A percentile compares a stretch with the other conserved stretches of the same genome.
These are phyloP conservation scores for Thunnus albacares DNA, from an alignment of 2,797 vertebrate genomes.

Conservation along the genomic window DNA sequence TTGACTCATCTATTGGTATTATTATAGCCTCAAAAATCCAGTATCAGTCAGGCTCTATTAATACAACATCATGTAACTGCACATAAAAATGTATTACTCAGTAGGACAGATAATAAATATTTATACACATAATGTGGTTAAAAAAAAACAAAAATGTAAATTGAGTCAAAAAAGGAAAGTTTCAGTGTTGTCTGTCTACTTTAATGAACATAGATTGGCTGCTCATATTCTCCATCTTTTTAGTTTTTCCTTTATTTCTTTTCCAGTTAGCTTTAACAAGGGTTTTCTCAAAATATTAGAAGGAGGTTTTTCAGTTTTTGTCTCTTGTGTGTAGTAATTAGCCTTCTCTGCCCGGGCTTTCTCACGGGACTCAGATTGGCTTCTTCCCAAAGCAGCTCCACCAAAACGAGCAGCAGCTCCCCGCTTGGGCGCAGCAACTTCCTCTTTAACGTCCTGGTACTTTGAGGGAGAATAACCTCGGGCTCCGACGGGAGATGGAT, in stretches of 20 bases:
- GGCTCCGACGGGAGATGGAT: not conserved
- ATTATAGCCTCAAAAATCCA: not conserved
- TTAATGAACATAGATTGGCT: not conserved
- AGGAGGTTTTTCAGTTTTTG: too few species aligned
- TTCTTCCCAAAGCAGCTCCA: not conserved
- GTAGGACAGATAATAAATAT: not conserved
- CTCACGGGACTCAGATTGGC: not conserved
- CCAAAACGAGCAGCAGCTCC: rapidly evolving
- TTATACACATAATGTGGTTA: too few species aligned
- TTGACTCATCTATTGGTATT: too few species aligned
- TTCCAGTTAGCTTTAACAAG: too few species aligned
- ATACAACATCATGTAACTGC: not conserved
- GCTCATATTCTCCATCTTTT: rapidly evolving
- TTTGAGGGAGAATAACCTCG: conserved; percentile 19
- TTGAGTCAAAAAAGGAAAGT: not conserved
- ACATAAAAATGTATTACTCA: not conserved
- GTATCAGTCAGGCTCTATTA: too few species aligned
- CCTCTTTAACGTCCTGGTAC: conserved; percentile 4
- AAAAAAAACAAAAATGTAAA: not conserved
- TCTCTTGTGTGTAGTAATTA: rapidly evolving
- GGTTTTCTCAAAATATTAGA: too few species aligned
- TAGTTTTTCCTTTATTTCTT: rapidly evolving
- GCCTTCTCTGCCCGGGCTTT: rapidly evolving
- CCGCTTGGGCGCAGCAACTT: rapidly evolving
- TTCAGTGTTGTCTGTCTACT: not conserved